phyloP scores from a whole-genome alignment of 2,888 invertebrate genomes.

The Clusia tigrina region DNA sequence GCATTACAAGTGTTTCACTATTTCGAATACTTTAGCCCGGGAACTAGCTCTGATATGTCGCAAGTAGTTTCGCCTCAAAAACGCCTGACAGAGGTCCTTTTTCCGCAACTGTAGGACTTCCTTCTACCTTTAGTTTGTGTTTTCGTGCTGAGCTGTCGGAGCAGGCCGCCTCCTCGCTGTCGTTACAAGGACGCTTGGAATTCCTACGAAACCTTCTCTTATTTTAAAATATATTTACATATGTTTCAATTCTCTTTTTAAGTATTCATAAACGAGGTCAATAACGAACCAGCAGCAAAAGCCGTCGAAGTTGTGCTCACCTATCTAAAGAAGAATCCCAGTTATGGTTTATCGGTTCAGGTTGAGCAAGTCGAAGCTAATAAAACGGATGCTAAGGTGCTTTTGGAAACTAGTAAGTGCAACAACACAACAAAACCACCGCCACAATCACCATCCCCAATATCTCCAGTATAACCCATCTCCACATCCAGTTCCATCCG shows the following conservation, averaged over 20 bases:
- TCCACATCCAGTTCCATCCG: neutral
- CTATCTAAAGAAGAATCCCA: slow-evolving; percentile 75
- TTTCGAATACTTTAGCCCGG: no score
- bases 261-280: slow-evolving; percentile 81
- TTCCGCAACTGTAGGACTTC: no score
- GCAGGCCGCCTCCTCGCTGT: no score
- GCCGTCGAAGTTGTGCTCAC: slow-evolving; percentile 76
- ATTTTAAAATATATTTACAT: neutral
- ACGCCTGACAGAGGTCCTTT: no score
- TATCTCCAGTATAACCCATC: no score
- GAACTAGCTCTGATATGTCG: no score
- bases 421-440: neutral
- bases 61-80: no score
- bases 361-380: slow-evolving; percentile 73
- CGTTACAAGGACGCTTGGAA: no score
- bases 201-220: no score
- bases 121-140: no score
- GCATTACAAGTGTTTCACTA: no score
- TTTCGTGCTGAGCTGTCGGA: no score
- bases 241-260: neutral
- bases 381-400: slow-evolving; percentile 74
- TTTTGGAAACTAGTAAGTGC: slow-evolving; percentile 74
- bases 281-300: slow-evolving; percentile 75
- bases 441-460: neutral
- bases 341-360: slow-evolving; percentile 69